Base-by-base conservation (phyloP, 1,140 invertebrate species). In the Anadara kagoshimensis region DNA sequence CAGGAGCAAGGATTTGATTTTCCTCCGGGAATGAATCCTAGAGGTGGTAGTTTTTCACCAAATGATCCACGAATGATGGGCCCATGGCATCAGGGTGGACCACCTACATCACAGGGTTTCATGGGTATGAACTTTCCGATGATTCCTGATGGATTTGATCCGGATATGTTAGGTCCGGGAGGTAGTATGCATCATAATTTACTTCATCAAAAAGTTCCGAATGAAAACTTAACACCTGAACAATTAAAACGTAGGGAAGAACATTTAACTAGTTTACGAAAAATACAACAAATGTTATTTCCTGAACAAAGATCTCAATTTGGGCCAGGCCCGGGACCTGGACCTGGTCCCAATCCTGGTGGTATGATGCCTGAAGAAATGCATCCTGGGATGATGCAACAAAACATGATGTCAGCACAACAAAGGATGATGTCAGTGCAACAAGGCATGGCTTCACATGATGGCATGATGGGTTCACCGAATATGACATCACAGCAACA, bases 141-240 rank as follows among this genome's bases (percentile, higher is more conserved):
- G 81, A 80, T 86, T 78, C 80, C 80, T 26, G 85, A 81, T 41
- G 71, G 73, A 51, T 81, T 84, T 77, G 82, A 85, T 70, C 73
- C 78, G n/a, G 81, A 78, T 26, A 75, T 78, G 69, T 58, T 73
- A 69, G 77, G 56, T 18, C 43, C 54, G 44, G 69, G 64, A 43
- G 24, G 63, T 61, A 76, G 51, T 36, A 69, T 66, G 58, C 70
- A 73, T 66, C 79, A 76, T 63, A 84, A 85, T 73, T 71, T 88
- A 54, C 83, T 82, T 44, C 84, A 86, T 59, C 86, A 80, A 59
- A 87, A 87, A 80, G 87, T 89, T 81, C 96, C 96, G 72, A 96
- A 98, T 91, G 97, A 98, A 91, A 97, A 98, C 90, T 91, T 98
- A 76, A 99, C 97, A 65, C 96, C 97, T 29, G 95, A 98, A 89